Conservation (phyloP, 2,797 vertebrate species). For the Pitangus sulphuratus region DNA sequence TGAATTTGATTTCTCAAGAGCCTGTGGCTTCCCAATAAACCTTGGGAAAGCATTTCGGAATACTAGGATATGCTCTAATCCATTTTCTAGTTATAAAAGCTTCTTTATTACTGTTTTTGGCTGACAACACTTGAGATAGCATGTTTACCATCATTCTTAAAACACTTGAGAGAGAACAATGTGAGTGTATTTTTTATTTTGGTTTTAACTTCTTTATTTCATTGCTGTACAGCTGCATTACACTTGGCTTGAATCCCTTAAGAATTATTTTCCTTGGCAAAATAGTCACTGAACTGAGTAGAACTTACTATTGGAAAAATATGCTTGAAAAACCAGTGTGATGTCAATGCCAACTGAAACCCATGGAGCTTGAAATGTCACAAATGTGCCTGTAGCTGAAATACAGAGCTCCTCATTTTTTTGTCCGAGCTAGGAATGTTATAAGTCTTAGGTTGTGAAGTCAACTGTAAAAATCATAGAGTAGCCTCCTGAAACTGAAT, state of each 20-base stretch:
- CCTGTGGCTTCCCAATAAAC: background rate
- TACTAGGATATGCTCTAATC: background rate
- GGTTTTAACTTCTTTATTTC: conserved; percentile 60
- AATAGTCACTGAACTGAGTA: conserved; percentile 58
- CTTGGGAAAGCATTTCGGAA: background rate
- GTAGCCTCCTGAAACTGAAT: conserved; percentile 10
- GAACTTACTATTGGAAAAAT: conserved; percentile 58
- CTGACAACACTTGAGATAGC: background rate
- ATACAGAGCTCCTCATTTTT: background rate
- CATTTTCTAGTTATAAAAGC: background rate
- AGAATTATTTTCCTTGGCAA: conserved; percentile 69
- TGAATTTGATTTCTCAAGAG: background rate
- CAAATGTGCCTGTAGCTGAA: conserved; percentile 31
- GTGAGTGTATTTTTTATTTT: conserved; percentile 39
- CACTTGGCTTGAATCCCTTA: conserved; percentile 67
- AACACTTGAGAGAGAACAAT: conserved; percentile 58
- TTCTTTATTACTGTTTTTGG: conserved; percentile 14
- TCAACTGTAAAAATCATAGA: conserved; percentile 20
- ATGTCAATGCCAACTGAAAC: conserved; percentile 60
- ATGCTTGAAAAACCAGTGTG: conserved; percentile 50
- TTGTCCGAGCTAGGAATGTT: background rate
- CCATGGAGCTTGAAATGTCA: conserved; percentile 54
- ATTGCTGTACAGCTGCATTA: conserved; percentile 65
- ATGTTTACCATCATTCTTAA: conserved; percentile 25
- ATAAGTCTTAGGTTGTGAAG: conserved; percentile 31